Evolutionary conservation across 2,113 vertebrate genomes (phyloP), one percentile per base, ranked within the genome.

Genomic region (Plecturocebus donacophilus): DNA sequence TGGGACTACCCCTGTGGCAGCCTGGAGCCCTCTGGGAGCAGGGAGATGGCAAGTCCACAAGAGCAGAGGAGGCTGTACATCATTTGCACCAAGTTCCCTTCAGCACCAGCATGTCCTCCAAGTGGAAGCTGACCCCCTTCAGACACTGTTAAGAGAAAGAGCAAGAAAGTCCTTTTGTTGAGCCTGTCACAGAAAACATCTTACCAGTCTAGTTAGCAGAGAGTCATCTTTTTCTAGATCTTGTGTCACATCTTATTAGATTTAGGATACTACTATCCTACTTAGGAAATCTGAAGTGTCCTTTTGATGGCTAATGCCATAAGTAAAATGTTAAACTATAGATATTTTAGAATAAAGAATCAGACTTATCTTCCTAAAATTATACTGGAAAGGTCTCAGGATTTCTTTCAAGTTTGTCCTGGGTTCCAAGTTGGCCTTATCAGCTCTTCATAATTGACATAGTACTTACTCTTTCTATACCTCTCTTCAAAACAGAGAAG

Each of bases 161-260:
- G 87, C 96, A 98, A 98, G 98, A 99, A 99, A 99, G 98, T 98
- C 99, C 99, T 99, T 98, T 99, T 99, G 99, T 98, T 98, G 98
- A 98, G 95, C 98, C 96, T 96, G 96, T 99, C 99, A 99, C 97
- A 97, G 98, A 96, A 98, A 98, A 97, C 98, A 98, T 97, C 97
- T 97, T 96, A 98, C 95, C 97, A 97, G 97, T 97, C 95, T 96
- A 84, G 91, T 97, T 98, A 98, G 97, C 98, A 98, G 98, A 99
- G 98, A 98, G 98, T 98, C 98, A 98, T 98, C 98, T 99, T 98
- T 98, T 98, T 97, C 97, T 98, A 98, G 98, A 97, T 97, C 94
- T 98, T 58, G 90, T 98, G 98, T 99, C 98, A 98, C 98, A 98
- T 98, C 98, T 98, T 98, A 98, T 99, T 98, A 99, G 97, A 98